Evolutionary conservation across 2,888 invertebrate species (phyloP), one percentile per base, ranked within the genome.

Genomic region (Apomyelois bistriatella): DNA sequence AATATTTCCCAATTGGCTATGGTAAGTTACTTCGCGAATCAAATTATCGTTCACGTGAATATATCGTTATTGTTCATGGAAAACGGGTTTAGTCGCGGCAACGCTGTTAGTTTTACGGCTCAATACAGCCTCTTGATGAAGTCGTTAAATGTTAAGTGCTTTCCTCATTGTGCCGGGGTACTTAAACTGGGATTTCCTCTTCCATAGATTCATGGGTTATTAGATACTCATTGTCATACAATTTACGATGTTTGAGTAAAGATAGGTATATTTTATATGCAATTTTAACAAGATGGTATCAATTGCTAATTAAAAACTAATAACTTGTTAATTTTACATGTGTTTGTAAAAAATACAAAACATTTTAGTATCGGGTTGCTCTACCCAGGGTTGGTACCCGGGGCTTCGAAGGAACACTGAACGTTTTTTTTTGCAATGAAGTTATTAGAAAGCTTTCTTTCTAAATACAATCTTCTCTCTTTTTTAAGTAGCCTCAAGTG

Each of bases 11-110:
- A n/a, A 17, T 38, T 41, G 10, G 13, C 32, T 52, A 53, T 46
- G 5, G 28, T 32, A 49, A 17, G 28, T 41, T 53, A 5, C 16
- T 53, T 42, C 48, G 55, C 61, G 59, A 65, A 64, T 61, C 55
- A 60, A 64, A 70, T 71, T 61, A 69, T 57, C 58, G 54, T 49
- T 48, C 47, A 28, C 56, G 67, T 68, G 65, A 59, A 62, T 69
- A 71, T 67, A 43, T 56, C 59, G 61, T 43, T 62, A 74, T 66
- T 69, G 72, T 73, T 69, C 58, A 55, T 17, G 22, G 52, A 36
- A 52, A 36, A 13, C 22, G 43, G 13, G 22, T 9, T 15, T 15
- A 37, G 36, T 8, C 35, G 35, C 22, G 22, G 10, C 52, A 43
- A 43, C 43, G 32, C 17, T 41, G 22, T 30, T 38, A 38, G 40